A percentile compares a stretch with the other conserved stretches of the same genome.
phyloP scores from a whole-genome alignment of 2,888 invertebrate genomes.

The Sericinus montela region DNA sequence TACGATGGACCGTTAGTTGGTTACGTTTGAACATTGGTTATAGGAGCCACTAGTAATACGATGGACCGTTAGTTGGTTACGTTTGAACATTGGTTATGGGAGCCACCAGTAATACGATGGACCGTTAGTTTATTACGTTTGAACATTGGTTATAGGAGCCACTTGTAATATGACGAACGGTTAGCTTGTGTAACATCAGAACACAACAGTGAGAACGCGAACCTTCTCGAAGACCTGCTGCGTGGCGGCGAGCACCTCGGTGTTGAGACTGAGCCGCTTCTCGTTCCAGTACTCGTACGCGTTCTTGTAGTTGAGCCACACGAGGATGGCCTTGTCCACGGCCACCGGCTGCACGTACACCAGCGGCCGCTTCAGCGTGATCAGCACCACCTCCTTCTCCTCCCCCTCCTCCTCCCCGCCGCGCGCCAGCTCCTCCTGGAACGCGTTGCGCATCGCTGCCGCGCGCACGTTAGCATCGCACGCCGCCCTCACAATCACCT shows the following conservation, averaged over 20 bases:
- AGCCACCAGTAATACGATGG: too few relatives aligned
- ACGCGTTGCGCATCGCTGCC: constrained; percentile 85
- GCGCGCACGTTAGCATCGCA: too few relatives aligned
- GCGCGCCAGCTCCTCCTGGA: constrained; percentile 94
- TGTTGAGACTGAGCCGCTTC: constrained; percentile 93
- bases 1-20: too few relatives aligned
- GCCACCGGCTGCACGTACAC: constrained; percentile 98
- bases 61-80: too few relatives aligned
- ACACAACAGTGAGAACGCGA: background rate
- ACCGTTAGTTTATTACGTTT: too few relatives aligned
- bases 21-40: too few relatives aligned
- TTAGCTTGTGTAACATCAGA: too few relatives aligned
- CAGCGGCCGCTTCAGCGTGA: constrained; percentile 94
- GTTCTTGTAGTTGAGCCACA: constrained; percentile 99
- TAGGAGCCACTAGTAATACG: too few relatives aligned
- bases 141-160: too few relatives aligned
- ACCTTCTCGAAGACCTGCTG: constrained; percentile 81
- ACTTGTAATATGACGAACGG: too few relatives aligned
- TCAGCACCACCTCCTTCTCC: constrained; percentile 92
- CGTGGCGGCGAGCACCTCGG: constrained; percentile 89
- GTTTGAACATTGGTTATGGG: too few relatives aligned
- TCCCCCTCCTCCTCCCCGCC: constrained; percentile 84
- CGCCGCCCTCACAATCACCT: too few relatives aligned
- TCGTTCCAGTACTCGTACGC: constrained; percentile 99
- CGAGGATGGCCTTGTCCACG: constrained; percentile 97